A percentile compares a stretch with the other conserved stretches of the same genome.
Conservation (phyloP, 2,888 invertebrate species). For the Euclidia mi region DNA sequence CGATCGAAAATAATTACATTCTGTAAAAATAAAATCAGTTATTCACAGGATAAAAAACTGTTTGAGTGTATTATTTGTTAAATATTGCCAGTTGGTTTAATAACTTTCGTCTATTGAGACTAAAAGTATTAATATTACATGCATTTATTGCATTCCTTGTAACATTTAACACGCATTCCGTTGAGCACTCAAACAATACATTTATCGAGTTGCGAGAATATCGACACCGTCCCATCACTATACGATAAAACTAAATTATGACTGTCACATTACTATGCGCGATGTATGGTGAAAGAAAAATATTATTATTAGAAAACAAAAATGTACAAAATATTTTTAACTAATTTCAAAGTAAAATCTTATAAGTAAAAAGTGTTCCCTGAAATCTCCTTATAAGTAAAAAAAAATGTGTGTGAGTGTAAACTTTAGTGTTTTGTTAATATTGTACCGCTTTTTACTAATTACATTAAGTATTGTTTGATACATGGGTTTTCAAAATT, state of each 20-base stretch:
- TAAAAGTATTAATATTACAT: conserved; percentile 67
- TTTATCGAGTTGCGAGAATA: conserved; percentile 69
- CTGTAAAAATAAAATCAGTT: conserved; percentile 71
- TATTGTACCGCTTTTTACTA: too few species aligned
- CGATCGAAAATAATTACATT: too few species aligned
- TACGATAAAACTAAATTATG: background rate
- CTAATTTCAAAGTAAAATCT: too few species aligned
- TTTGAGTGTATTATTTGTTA: conserved; percentile 53
- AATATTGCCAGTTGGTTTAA: conserved; percentile 26
- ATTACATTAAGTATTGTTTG: too few species aligned
- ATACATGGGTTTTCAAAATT: too few species aligned
- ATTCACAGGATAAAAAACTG: conserved; percentile 78
- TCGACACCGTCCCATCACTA: conserved; percentile 54
- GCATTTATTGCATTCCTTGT: conserved; percentile 82
- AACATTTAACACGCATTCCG: conserved; percentile 87
- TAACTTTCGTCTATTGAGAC: conserved; percentile 51
- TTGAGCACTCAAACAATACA: conserved; percentile 84
- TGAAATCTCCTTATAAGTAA: too few species aligned
- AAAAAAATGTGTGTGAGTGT: too few species aligned
- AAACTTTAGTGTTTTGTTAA: too few species aligned
- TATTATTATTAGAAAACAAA: too few species aligned
- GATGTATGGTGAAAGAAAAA: too few species aligned
- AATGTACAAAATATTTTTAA: too few species aligned
- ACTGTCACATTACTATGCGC: conserved; percentile 19
- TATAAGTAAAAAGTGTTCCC: too few species aligned